Percentiles rank a stretch among this genome's conserved stretches.
phyloP scores from a whole-genome alignment of 2,888 invertebrate species.

The Podotricha telesiphe region DNA sequence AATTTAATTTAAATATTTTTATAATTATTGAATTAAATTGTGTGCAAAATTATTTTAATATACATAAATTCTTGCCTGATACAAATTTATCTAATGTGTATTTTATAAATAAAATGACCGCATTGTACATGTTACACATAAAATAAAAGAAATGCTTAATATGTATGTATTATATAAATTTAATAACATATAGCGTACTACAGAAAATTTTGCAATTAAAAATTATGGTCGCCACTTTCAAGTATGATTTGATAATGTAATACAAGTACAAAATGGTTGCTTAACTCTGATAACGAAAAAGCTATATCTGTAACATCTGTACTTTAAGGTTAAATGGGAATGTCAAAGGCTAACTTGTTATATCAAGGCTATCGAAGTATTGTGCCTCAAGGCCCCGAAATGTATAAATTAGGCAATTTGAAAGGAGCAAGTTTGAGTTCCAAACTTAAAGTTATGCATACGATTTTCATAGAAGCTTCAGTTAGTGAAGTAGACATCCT shows the following conservation, averaged over 20 bases:
- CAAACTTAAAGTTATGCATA: slow-evolving; percentile 27
- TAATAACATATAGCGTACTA: no score
- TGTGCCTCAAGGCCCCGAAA: slow-evolving; percentile 33
- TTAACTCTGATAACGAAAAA: slow-evolving; percentile 20
- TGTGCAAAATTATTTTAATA: neutral
- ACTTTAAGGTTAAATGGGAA: slow-evolving; percentile 30
- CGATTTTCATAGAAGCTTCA: neutral
- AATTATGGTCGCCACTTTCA: slow-evolving; percentile 6
- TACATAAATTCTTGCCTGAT: no score
- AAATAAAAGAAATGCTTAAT: no score
- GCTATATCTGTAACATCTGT: slow-evolving; percentile 37
- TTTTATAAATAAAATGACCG: no score
- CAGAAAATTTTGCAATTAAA: slow-evolving; percentile 10
- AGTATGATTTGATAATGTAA: slow-evolving; percentile 12
- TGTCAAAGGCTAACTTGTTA: slow-evolving; percentile 41
- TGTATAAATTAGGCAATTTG: slow-evolving; percentile 36
- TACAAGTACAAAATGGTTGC: slow-evolving; percentile 16
- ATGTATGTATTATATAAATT: no score
- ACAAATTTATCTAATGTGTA: no score
- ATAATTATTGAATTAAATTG: neutral
- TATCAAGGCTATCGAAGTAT: slow-evolving; percentile 36
- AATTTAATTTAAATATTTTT: no score
- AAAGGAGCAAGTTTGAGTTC: slow-evolving; percentile 32
- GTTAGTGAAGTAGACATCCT: neutral
- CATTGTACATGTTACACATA: no score